Percentiles rank a stretch among this genome's conserved stretches.
Conservation (phyloP, 2,888 invertebrate genomes). For the Lepidochrysops patricia region DNA sequence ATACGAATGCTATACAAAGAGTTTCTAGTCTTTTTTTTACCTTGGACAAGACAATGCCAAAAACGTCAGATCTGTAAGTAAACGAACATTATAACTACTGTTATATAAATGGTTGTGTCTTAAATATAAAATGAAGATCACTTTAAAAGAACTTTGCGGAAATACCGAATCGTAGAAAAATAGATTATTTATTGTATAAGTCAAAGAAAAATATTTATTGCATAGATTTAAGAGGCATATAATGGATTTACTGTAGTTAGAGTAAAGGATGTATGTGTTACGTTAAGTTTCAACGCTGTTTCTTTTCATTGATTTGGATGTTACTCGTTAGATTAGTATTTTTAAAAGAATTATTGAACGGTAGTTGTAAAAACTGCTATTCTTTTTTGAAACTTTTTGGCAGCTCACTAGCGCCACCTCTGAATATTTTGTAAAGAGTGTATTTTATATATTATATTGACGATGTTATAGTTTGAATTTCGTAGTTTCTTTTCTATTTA, state of each 20-base stretch:
- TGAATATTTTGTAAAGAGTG: constrained; percentile 65
- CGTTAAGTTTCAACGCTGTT: constrained; percentile 22
- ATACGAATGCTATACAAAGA: constrained; percentile 34
- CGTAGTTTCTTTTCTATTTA: constrained; percentile 47
- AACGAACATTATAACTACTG: constrained; percentile 48
- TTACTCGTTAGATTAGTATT: constrained; percentile 23
- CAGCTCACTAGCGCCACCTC: constrained; percentile 32
- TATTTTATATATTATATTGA: constrained; percentile 70
- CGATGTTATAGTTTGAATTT: constrained; percentile 44
- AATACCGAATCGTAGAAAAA: constrained; percentile 54
- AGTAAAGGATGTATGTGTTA: constrained; percentile 30
- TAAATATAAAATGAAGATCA: constrained; percentile 51
- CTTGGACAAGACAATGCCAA: constrained; percentile 55
- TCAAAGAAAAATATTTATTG: constrained; percentile 73
- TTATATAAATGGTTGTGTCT: constrained; percentile 70
- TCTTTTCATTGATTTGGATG: constrained; percentile 17
- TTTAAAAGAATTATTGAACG: constrained; percentile 24
- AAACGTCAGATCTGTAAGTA: constrained; percentile 43
- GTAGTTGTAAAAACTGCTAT: constrained; percentile 31
- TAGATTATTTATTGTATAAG: constrained; percentile 68
- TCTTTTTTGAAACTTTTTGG: constrained; percentile 68
- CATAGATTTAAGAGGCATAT: constrained; percentile 56
- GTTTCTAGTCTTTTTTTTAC: constrained; percentile 38
- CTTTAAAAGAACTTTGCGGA: constrained; percentile 42
- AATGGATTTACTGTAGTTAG: constrained; percentile 66